These are phyloP conservation scores for Pteropus alecto DNA, from an alignment of 2,113 vertebrate genomes.

Conservation along the genomic window DNA sequence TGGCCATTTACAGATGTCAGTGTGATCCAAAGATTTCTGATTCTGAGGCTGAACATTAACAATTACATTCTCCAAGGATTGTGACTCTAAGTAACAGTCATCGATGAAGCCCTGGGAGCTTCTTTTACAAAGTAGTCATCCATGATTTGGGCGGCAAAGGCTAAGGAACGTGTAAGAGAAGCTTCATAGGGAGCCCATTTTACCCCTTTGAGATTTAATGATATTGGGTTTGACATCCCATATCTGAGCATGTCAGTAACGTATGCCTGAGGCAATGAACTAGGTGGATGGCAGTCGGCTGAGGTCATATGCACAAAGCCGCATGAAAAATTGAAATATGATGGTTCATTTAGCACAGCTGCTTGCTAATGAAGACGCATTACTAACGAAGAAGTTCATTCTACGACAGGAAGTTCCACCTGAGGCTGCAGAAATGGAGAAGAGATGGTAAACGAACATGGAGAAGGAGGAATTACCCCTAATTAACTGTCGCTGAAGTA, in stretches of 20 bases:
- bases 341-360: conserved; percentile 21
- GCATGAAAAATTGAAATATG: conserved; percentile 14
- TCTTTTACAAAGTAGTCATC: neutral
- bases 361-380: conserved; percentile 32
- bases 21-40: neutral
- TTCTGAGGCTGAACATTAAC: neutral
- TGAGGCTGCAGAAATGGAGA: neutral
- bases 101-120: neutral
- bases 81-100: neutral
- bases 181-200: neutral
- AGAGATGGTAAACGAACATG: neutral
- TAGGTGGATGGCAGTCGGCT: neutral
- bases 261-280: neutral
- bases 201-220: neutral
- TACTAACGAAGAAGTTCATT: neutral
- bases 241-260: neutral
- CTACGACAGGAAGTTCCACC: neutral
- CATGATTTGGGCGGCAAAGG: neutral
- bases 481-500: neutral
- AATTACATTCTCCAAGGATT: neutral
- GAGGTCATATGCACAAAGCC: neutral
- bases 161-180: neutral
- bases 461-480: neutral
- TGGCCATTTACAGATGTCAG: neutral
- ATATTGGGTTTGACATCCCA: neutral